Conservation (phyloP, 2,888 invertebrate species). For the Suillia variegata region DNA sequence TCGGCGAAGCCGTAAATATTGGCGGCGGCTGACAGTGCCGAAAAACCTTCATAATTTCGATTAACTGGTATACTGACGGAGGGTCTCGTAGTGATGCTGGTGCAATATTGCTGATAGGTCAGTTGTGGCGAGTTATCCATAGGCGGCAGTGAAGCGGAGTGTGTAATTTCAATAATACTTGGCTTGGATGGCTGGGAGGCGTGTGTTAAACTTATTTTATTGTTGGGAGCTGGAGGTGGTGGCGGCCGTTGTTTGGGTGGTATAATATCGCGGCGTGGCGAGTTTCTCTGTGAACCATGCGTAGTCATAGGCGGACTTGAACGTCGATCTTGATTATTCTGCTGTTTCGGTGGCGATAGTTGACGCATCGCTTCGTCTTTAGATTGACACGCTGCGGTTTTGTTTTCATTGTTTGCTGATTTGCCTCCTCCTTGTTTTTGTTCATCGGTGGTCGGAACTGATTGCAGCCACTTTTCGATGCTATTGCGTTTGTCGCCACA, state of each 20-base stretch:
- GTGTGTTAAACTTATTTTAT: neutral
- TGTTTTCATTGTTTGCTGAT: neutral
- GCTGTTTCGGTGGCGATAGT: slow-evolving; percentile 27
- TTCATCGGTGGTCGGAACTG: slow-evolving; percentile 65
- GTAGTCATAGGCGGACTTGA: neutral
- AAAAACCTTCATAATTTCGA: slow-evolving; percentile 39
- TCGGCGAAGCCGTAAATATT: slow-evolving; percentile 52
- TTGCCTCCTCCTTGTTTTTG: neutral
- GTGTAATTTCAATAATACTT: slow-evolving; percentile 9
- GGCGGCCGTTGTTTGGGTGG: slow-evolving; percentile 56
- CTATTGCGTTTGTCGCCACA: slow-evolving; percentile 76
- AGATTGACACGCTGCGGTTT: neutral
- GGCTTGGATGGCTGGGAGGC: neutral
- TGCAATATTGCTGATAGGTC: slow-evolving; percentile 15
- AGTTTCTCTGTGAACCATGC: slow-evolving; percentile 28
- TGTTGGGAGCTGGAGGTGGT: slow-evolving; percentile 44
- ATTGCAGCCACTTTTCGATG: slow-evolving; percentile 77
- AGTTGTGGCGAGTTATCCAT: neutral
- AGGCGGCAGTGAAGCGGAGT: neutral
- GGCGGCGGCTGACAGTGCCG: slow-evolving; percentile 42
- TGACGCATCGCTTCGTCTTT: neutral
- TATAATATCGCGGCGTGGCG: slow-evolving; percentile 41
- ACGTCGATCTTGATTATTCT: neutral
- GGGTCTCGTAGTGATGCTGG: slow-evolving; percentile 26
- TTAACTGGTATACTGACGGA: slow-evolving; percentile 19